These are phyloP conservation scores for Coccyzus lansbergi DNA, from an alignment of 2,797 vertebrate species.

Conservation along the genomic window DNA sequence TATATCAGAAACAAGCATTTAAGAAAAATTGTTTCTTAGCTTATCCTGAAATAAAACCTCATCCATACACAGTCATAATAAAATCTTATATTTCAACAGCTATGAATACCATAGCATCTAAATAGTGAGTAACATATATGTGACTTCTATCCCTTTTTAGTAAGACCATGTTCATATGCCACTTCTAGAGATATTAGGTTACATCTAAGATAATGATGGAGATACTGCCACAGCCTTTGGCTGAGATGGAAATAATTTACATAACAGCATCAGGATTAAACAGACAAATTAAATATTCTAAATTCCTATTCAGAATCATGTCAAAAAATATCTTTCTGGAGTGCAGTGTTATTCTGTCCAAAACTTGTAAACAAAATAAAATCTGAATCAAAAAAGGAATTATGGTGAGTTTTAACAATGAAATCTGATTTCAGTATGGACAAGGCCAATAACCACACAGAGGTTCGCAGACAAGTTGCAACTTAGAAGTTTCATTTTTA, in stretches of 20 bases:
- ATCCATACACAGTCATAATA: background rate
- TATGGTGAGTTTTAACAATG: rapidly evolving
- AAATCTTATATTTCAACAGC: background rate
- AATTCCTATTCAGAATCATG: background rate
- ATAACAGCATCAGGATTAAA: background rate
- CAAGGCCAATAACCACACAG: background rate
- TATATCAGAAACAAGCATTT: background rate
- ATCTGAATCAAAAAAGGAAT: background rate
- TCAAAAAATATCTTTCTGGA: background rate
- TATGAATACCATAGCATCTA: background rate
- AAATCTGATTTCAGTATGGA: background rate
- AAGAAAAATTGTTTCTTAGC: background rate
- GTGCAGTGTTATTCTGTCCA: background rate
- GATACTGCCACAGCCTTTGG: background rate
- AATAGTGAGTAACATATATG: background rate
- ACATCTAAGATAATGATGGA: background rate
- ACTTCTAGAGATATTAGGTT: background rate
- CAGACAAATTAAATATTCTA: background rate
- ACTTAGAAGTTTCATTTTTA: background rate
- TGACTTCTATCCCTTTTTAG: background rate
- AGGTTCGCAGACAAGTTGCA: background rate
- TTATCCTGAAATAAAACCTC: background rate
- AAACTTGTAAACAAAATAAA: background rate
- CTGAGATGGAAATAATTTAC: background rate
- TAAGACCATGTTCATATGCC: background rate